Evolutionary conservation across 2,113 vertebrate genomes (phyloP), one percentile per base, ranked within the genome.

Genomic region (Hiodon tergisus): DNA sequence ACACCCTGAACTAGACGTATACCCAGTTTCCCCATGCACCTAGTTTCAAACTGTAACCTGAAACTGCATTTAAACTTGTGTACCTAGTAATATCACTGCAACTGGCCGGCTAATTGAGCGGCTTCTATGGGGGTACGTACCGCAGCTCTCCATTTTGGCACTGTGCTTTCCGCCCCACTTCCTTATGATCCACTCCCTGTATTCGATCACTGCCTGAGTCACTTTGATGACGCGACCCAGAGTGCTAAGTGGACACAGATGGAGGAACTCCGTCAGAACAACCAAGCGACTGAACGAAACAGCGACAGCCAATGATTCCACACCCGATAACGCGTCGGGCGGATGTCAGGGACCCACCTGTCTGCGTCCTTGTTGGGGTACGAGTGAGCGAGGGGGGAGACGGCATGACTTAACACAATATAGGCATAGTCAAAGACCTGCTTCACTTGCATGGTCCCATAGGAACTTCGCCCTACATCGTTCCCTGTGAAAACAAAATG

Each of bases 151-250:
- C 63, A 75, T 52, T 13, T 75, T 52, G 17, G 17, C 73, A 59
- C n/a, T 6, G 51, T 52, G 52, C 13, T 31, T 68, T 10, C 53
- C 54, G 4, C 73, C 63, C 46, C 73, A 66, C 54, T 67, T 67
- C 63, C 17, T 75, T 5, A 94, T 94, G 83, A 94, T 96, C 95
- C 95, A 96, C 10, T 95, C 93, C 85, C 96, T 91, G 80, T 96
- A 97, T 0, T 92, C 90, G 78, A 95, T 87, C 9, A 98, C 94
- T 86, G 95, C 95, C 51, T 94, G 94, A 0, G 93, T 95, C 65
- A 97, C 94, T 90, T 93, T 91, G 83, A 98, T 94, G 84, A 98
- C 95, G 77, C 95, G 94, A 69, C 95, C 95, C 77, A 97, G 88
- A 84, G 94, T 94, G 85, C 96, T 98, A 77, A 60, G 55, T 17